These are phyloP conservation scores for Scomber japonicus DNA, from an alignment of 2,113 vertebrate species.

Conservation along the genomic window DNA sequence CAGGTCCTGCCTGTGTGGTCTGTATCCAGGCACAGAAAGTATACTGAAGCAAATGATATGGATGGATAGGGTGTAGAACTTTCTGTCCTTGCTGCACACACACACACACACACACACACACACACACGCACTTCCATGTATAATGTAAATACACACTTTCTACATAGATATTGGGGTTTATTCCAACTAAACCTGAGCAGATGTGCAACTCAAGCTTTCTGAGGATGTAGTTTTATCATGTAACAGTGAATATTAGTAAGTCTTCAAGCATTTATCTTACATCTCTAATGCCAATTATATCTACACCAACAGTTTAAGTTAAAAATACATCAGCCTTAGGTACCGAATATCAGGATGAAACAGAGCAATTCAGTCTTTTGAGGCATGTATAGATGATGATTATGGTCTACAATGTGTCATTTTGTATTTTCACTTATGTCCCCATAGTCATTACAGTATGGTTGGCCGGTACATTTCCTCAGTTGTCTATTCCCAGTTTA, in stretches of 20 bases:
- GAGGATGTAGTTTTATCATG: not conserved
- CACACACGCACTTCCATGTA: too few relatives aligned
- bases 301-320: not conserved
- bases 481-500: not conserved
- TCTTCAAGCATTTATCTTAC: not conserved
- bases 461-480: not conserved
- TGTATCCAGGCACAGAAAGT: slow-evolving; percentile 82
- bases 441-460: not conserved
- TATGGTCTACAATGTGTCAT: too few relatives aligned
- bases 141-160: not conserved
- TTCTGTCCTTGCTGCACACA: slow-evolving; percentile 20
- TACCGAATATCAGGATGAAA: not conserved
- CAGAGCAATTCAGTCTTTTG: not conserved
- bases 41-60: slow-evolving; percentile 65
- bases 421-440: not conserved
- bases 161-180: not conserved
- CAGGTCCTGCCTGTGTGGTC: slow-evolving; percentile 77
- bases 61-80: slow-evolving; percentile 66
- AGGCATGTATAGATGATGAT: not conserved
- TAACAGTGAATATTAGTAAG: not conserved
- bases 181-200: not conserved
- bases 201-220: not conserved
- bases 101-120: not conserved
- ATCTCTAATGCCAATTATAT: not conserved
- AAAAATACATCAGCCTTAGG: not conserved